Evolutionary conservation across 1,140 invertebrate species (phyloP), one percentile per base, ranked within the genome.

Genomic region (Procambarus clarkii): DNA sequence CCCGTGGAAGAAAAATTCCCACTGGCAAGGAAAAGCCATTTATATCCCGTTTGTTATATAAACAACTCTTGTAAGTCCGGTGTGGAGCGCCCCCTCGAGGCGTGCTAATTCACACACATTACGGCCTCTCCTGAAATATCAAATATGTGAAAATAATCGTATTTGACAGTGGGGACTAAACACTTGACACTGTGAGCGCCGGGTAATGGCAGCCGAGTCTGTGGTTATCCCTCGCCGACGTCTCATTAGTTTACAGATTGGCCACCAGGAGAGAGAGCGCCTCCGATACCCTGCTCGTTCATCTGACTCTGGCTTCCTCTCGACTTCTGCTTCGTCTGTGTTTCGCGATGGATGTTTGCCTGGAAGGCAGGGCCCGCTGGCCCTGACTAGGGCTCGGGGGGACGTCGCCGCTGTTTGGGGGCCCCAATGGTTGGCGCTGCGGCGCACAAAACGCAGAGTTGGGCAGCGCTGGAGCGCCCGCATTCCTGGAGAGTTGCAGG

Each of bases 161-260:
- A 86, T 91, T 91, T 86, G 90, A 91, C 90, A 86, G 71, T 54
- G 78, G 58, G 84, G 77, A 91, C 90, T 91, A 91, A 91, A 91
- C 83, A 91, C 90, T 91, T 91, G 83, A 81, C 90, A 91, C 90
- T 86, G 80, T 64, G 50, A 77, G 77, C 83, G 83, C 84, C 46
- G 64, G 77, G 84, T 91, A 86, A 86, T 91, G 90, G 76, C 84
- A 78, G 21, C 74, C 21, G 46, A 81, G 78, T 54, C 90, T 91
- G 90, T 91, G 84, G 90, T 91, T 91, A 91, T 60, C 76, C 79
- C 84, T n/a, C 84, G 90, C 90, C 84, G 90, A 82, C 90, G 82
- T 50, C 90, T 91, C 84, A 91, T 91, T 91, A 91, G 83, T 91
- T 86, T 76, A 91, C 90, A 91, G 90, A 91, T 91, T 82, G 90